Evolutionary conservation across 1,140 invertebrate species (phyloP), one percentile per base, ranked within the genome.

Genomic region (Zaprionus capensis): DNA sequence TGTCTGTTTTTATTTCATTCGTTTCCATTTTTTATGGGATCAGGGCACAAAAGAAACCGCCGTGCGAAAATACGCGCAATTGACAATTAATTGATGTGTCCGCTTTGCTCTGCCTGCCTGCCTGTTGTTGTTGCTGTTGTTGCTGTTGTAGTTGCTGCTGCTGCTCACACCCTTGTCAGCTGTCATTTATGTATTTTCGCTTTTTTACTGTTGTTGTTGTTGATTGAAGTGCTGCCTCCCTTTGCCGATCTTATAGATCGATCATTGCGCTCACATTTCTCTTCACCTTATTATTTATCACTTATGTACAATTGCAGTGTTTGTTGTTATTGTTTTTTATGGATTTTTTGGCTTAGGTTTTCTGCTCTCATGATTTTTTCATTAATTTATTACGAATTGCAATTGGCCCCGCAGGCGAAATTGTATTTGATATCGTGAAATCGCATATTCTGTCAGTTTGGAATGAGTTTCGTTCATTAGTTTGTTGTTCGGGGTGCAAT

Each of bases 21-120:
- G 28, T 36, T n/a, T 66, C 38, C 3, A 49, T 66, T 68, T 56
- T 71, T 59, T 58, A 26, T 53, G 9, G 49, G 64, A 51, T 44
- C 64, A 57, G 41, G 51, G 55, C 71, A 84, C 85, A 87, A 87
- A 84, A 76, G 83, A 84, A 88, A 90, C 84, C 85, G 84, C 84
- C 85, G 84, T 87, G 84, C 84, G 84, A 87, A 87, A 87, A 87
- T 84, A 87, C 84, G 85, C 85, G 85, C 85, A 90, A 90, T 90
- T 90, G 85, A 90, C 85, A 90, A 90, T 90, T 90, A 90, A 90
- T 90, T 90, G 85, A 90, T 90, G 85, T 90, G 85, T 90, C 85
- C 86, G 85, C 85, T 90, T 58, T 71, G 70, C 69, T 57, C 28
- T 71, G 41, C 41, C 41, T 46, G 41, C n/a, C n/a, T 65, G 67